A percentile compares a stretch with the other conserved stretches of the same genome.
Evolutionary conservation across 1,140 invertebrate genomes (phyloP).

Genomic region (Eriocheir sinensis): DNA sequence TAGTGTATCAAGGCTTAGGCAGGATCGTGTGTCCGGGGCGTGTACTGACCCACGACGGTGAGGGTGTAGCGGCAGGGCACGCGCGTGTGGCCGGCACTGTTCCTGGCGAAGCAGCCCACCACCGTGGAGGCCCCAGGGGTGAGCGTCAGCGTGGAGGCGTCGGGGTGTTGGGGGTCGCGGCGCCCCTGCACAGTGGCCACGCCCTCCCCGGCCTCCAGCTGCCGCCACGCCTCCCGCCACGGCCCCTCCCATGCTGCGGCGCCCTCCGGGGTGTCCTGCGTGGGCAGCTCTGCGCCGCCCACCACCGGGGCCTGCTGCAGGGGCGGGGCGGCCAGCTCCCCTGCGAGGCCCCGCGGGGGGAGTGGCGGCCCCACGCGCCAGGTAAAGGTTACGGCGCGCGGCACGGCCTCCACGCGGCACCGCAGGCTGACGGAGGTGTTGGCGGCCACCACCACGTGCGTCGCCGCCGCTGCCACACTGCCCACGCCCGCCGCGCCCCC

Average conservation of each 20-base stretch:
- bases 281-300: background rate
- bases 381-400: constrained; percentile 48
- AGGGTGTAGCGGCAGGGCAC: constrained; percentile 73
- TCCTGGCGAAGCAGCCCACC: constrained; percentile 72
- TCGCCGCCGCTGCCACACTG: too few species aligned
- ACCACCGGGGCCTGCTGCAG: background rate
- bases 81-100: constrained; percentile 67
- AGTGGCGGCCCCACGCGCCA: constrained; percentile 54
- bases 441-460: constrained; percentile 56
- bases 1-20: too few species aligned
- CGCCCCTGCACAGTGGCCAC: constrained; percentile 44
- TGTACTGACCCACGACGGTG: constrained; percentile 73
- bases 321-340: background rate
- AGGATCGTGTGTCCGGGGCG: too few species aligned
- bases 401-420: constrained; percentile 71
- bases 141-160: constrained; percentile 66
- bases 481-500: too few species aligned
- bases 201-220: background rate
- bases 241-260: constrained; percentile 15
- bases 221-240: background rate
- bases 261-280: background rate
- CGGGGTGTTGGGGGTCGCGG: background rate
- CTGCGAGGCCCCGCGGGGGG: background rate
- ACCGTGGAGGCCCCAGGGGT: constrained; percentile 62
- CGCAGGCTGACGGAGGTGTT: constrained; percentile 73